phyloP scores from a whole-genome alignment of 92 coral and sea anemone species.

The Pocillopora meandrina region DNA sequence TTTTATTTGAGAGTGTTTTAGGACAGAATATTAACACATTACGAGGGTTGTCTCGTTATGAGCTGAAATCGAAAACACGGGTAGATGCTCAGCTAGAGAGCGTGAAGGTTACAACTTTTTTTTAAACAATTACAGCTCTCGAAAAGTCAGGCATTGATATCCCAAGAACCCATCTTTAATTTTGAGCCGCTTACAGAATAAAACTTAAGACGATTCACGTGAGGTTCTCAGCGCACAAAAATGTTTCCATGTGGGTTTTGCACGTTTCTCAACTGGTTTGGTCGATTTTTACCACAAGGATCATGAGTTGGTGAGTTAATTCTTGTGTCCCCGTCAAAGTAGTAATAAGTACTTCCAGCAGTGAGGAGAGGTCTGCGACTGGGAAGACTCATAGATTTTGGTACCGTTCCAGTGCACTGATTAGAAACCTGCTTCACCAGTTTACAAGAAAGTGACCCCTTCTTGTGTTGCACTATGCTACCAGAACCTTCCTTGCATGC shows the following conservation, averaged over 20 bases:
- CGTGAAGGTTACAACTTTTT: no score
- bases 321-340: not conserved
- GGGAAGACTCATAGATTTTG: not conserved
- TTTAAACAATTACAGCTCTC: no score
- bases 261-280: constrained; percentile 7
- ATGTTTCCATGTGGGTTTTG: constrained; percentile 8
- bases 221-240: not conserved
- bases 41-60: no score
- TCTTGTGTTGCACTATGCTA: not conserved
- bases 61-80: no score
- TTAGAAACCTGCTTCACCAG: constrained; percentile 5
- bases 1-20: no score
- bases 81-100: no score
- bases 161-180: no score
- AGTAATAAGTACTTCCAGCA: not conserved
- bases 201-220: no score
- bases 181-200: no score
- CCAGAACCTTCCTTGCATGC: constrained; percentile 28
- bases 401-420: not conserved
- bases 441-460: constrained; percentile 19
- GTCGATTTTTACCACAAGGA: constrained; percentile 2
- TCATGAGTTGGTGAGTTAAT: not conserved
- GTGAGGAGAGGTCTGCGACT: not conserved
- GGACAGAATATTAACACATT: no score
- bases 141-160: no score